phyloP scores from a whole-genome alignment of 2,888 invertebrate species.

The Calameuta filiformis region DNA sequence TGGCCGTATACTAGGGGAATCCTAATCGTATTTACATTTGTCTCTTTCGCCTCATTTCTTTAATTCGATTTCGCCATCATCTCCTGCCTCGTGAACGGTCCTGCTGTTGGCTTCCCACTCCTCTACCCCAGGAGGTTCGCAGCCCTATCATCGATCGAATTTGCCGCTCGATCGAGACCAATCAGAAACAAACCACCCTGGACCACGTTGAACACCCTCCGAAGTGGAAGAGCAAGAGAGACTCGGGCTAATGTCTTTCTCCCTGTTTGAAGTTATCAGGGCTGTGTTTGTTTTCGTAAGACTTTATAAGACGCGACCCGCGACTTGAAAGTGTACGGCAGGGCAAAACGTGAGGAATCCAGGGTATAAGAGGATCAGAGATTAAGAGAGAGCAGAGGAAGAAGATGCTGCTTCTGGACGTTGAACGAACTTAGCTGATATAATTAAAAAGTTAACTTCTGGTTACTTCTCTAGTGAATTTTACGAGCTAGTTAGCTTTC shows the following conservation, averaged over 20 bases:
- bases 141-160: constrained; percentile 18
- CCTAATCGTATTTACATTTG: constrained; percentile 27
- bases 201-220: constrained; percentile 1
- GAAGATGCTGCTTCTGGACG: not conserved
- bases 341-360: not conserved
- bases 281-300: not conserved
- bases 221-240: not conserved
- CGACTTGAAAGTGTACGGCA: not conserved
- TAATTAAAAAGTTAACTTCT: constrained; percentile 1
- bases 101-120: not conserved
- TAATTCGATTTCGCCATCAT: constrained; percentile 24
- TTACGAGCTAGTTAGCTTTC: not conserved
- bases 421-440: not conserved
- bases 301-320: not conserved
- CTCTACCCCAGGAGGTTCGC: not conserved
- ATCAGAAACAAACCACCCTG: constrained; percentile 18
- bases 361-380: constrained; percentile 1
- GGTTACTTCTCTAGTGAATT: not conserved
- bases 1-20: not conserved
- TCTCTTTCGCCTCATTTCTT: constrained; percentile 24
- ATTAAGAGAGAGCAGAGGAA: not conserved
- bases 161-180: constrained; percentile 21
- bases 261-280: not conserved
- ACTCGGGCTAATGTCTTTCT: not conserved
- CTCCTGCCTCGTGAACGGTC: constrained; percentile 13